These are phyloP conservation scores for Ochropleura leucogaster DNA, from an alignment of 2,888 invertebrate species.

Conservation along the genomic window DNA sequence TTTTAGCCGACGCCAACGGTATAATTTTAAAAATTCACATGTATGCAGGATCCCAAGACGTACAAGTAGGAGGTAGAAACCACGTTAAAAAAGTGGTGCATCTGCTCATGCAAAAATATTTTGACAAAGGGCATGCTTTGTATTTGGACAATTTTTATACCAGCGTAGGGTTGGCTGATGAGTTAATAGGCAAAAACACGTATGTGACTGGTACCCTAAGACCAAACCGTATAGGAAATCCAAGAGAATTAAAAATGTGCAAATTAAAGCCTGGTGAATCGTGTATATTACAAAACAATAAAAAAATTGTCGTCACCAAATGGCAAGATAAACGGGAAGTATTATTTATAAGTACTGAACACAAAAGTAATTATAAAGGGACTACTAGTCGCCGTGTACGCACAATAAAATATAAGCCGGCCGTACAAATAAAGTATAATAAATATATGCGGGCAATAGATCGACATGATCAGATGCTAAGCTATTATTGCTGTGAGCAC, in stretches of 20 bases:
- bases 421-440: slow-evolving; percentile 56
- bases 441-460: slow-evolving; percentile 62
- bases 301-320: slow-evolving; percentile 61
- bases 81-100: slow-evolving; percentile 54
- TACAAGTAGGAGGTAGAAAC: slow-evolving; percentile 54
- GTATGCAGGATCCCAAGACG: slow-evolving; percentile 56
- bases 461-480: slow-evolving; percentile 51
- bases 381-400: slow-evolving; percentile 64
- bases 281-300: slow-evolving; percentile 54
- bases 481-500: slow-evolving; percentile 52
- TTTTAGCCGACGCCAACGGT: slow-evolving; percentile 60
- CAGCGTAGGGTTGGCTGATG: slow-evolving; percentile 56
- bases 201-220: slow-evolving; percentile 60
- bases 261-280: slow-evolving; percentile 54
- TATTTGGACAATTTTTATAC: slow-evolving; percentile 60
- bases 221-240: slow-evolving; percentile 56
- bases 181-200: slow-evolving; percentile 56
- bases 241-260: slow-evolving; percentile 35
- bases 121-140: slow-evolving; percentile 54
- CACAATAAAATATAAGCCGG: slow-evolving; percentile 62
- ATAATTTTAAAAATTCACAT: slow-evolving; percentile 61
- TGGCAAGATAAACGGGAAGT: slow-evolving; percentile 62
- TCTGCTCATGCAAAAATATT: slow-evolving; percentile 56
- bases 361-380: slow-evolving; percentile 58
- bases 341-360: slow-evolving; percentile 61